Conservation (phyloP, 2,113 vertebrate genomes). For the Vireo altiloquus region DNA sequence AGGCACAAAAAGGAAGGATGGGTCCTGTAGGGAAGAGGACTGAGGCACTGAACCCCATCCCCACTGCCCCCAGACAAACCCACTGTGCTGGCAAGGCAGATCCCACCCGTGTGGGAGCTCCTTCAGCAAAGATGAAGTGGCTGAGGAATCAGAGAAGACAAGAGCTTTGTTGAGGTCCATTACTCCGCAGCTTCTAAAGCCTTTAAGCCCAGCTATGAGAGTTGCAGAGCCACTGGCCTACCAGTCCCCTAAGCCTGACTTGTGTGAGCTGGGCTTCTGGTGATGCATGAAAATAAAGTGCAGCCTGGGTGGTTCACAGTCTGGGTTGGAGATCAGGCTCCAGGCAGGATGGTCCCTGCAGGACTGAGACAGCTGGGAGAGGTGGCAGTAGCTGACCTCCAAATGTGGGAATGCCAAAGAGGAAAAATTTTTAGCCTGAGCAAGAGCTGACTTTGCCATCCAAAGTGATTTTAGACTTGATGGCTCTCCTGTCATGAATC, state of each 20-base stretch:
- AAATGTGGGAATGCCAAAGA: background rate
- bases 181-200: background rate
- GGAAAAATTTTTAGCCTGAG: background rate
- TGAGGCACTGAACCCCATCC: background rate
- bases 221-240: background rate
- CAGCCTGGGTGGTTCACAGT: background rate
- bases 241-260: background rate
- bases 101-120: background rate
- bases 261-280: background rate
- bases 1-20: background rate
- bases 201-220: background rate
- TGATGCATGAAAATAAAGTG: background rate
- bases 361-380: background rate
- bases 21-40: background rate
- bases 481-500: rapidly evolving
- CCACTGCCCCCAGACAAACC: rapidly evolving
- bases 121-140: background rate
- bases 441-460: background rate
- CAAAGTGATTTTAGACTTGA: background rate
- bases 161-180: background rate
- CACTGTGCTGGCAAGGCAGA: background rate
- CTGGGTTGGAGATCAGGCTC: rapidly evolving
- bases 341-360: background rate
- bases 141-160: background rate
- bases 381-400: background rate